phyloP scores from a whole-genome alignment of 2,797 vertebrate species.

The Eupleurogrammus muticus region DNA sequence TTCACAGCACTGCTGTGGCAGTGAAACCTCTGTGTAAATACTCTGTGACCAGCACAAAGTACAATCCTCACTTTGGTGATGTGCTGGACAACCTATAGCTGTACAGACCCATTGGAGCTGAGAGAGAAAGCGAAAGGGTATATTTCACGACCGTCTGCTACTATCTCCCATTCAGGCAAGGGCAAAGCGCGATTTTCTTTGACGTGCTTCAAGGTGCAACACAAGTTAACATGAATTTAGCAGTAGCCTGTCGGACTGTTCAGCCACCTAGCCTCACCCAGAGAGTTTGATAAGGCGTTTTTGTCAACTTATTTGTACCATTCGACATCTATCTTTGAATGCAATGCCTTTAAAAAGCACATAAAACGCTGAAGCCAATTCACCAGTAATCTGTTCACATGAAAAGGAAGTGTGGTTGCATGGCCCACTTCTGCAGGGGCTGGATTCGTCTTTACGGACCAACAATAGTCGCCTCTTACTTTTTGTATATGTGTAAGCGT shows the following conservation, averaged over 20 bases:
- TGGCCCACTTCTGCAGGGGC: constrained; percentile 3
- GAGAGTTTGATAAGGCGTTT: constrained; percentile 1
- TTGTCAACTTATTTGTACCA: not conserved
- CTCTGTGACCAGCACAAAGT: not conserved
- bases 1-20: not conserved
- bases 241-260: not conserved
- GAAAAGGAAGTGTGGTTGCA: not conserved
- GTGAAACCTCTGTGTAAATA: not conserved
- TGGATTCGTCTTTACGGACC: not conserved
- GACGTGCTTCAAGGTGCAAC: not conserved
- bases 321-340: not conserved
- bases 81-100: not conserved
- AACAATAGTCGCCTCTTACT: not conserved
- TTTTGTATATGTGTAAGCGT: constrained; percentile 4
- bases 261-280: not conserved
- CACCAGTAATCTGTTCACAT: constrained; percentile 13
- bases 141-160: too few relatives aligned
- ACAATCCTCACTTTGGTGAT: not conserved
- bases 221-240: not conserved
- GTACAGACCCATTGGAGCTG: not conserved
- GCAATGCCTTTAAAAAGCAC: constrained; percentile 2
- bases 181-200: not conserved
- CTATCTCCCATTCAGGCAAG: not conserved
- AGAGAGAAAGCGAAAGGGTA: not conserved
- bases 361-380: constrained; percentile 14